Evolutionary conservation across 2,888 invertebrate genomes (phyloP), one percentile per base, ranked within the genome.

Genomic region (Ecdyonurus torrentis): DNA sequence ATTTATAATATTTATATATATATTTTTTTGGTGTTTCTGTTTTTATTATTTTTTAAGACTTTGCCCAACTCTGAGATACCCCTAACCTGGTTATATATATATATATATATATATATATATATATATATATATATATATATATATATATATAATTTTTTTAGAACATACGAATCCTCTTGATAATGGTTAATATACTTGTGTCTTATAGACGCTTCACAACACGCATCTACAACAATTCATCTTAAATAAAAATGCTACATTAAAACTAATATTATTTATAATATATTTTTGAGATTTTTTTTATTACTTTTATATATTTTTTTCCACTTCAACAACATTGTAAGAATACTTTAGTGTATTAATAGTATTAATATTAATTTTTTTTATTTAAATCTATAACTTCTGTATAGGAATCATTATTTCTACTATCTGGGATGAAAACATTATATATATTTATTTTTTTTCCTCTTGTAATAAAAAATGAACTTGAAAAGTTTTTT

Each of bases 381-480:
- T 37, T 37, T 37, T 37, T 37, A 37, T 37, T 37, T 37, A 10
- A 37, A 37, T 37, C 37, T 37, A 37, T 37, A 10, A 37, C 15
- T 37, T 37, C 37, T 37, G 37, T 37, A 37, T 37, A 37, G 37
- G 37, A 37, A 37, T 37, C 5, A 10, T 37, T 37, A 10, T 37
- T 37, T 37, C 37, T 37, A 37, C 18, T 23, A 22, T n/a, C 24
- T 59, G 59, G 18, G 22, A 59, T 22, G 20, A 22, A 58, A 20
- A 22, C 22, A 19, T 19, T 58, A 24, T n/a, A 7, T 59, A 25
- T 59, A 24, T 59, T 23, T 59, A 18, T 59, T 5, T 24, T 20
- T 59, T 59, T 59, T 18, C 59, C 19, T 19, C 23, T 24, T n/a
- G 52, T 52, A 61, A 23, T 61, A 23, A 61, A 52, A 61, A 52